Percentiles rank a stretch among this genome's conserved stretches.
These are phyloP conservation scores for Epizoanthus ramosus DNA, from an alignment of 92 coral and sea anemone genomes.

Conservation along the genomic window DNA sequence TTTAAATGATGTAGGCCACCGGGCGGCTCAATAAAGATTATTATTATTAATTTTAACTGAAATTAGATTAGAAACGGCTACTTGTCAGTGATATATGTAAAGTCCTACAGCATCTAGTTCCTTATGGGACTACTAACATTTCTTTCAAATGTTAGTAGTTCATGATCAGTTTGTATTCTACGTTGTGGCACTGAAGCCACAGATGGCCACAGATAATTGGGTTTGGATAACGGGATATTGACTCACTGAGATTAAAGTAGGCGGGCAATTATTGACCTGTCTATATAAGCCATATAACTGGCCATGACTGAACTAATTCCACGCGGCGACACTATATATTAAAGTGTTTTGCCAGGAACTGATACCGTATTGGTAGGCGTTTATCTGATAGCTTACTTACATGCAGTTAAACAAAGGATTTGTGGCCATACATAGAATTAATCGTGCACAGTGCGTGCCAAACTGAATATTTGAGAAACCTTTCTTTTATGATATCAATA, in stretches of 20 bases:
- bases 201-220: neutral
- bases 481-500: neutral
- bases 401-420: slow-evolving; percentile 7
- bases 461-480: neutral
- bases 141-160: too few species aligned
- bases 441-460: too few species aligned
- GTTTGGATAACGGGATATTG: neutral
- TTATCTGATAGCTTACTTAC: neutral
- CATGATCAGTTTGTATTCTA: too few species aligned
- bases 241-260: neutral
- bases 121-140: too few species aligned
- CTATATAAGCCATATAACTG: too few species aligned
- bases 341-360: slow-evolving; percentile 13
- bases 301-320: neutral
- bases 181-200: neutral
- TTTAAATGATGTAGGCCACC: too few species aligned
- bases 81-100: too few species aligned
- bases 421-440: too few species aligned
- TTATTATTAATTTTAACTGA: too few species aligned
- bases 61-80: too few species aligned
- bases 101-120: too few species aligned
- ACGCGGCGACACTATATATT: neutral
- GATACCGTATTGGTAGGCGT: neutral
- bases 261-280: neutral
- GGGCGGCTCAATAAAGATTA: too few species aligned